Base-by-base conservation (phyloP, 30 jellyfish, hydroid and myxozoan species). In the Hydractinia echinata region DNA sequence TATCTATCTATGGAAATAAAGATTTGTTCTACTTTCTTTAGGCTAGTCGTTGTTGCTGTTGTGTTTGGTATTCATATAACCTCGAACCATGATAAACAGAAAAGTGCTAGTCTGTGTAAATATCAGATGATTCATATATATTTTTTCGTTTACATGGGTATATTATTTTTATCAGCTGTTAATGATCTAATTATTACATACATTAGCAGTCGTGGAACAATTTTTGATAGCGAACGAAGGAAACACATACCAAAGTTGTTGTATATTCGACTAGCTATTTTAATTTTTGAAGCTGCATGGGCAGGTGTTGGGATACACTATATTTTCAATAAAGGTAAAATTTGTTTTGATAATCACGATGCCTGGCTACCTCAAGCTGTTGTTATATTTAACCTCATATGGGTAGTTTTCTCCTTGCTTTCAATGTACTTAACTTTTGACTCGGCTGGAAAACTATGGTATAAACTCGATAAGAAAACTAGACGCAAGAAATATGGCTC, bases 401-500 rank as follows among this genome's bases (percentile, higher is more conserved):
- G 84, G 73, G 76, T 84, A 76, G n/a, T 92, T 66, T 93, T 89
- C 0, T 66, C 72, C 20, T 51, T 92, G 67, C 82, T 86, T 15
- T 10, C 82, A 9, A 76, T 92, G 61, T 84, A 82, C 53, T 66
- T 87, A 13, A 56, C 85, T 18, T 92, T 77, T 77, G 98, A 92
- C 77, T 61, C 98, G 18, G 95, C 95, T 58, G 98, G 98, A 18
- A 84, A 73, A 15, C 79, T 92, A 4, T 87, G 95, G 95, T 89
- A 81, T 81, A 70, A 81, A 77, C 71, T 72, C 62, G 77, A 87
- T 53, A 55, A 51, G 85, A 67, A 20, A 10, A 48, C 69, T 55
- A 11, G 66, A 4, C 76, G 64, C 53, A 48, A 82, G 74, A 80
- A 67, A 13, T 92, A 92, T 76, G 95, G 95, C 39, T 83, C 95